phyloP scores from a whole-genome alignment of 2,888 invertebrate species.

The Encarsia formosa region DNA sequence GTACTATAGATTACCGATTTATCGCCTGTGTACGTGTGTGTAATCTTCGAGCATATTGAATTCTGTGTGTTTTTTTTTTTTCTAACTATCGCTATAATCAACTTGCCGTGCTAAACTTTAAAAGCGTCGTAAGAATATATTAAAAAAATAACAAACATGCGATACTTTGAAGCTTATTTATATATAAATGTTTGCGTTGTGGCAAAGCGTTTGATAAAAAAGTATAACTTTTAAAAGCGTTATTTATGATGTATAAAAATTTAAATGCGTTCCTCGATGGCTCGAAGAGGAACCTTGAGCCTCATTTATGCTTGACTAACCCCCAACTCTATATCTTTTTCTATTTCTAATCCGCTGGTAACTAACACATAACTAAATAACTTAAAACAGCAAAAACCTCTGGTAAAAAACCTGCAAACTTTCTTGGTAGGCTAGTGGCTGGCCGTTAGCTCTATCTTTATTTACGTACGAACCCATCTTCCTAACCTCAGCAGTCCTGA shows the following conservation, averaged over 20 bases:
- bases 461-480: not conserved
- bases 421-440: constrained; percentile 35
- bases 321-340: constrained; percentile 14
- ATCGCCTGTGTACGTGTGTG: constrained; percentile 37
- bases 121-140: constrained; percentile 1
- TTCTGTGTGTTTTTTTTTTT: constrained; percentile 32
- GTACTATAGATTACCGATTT: constrained; percentile 15
- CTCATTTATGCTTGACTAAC: constrained; percentile 33
- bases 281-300: constrained; percentile 14
- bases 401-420: constrained; percentile 29
- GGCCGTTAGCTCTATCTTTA: constrained; percentile 31
- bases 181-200: constrained; percentile 29
- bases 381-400: constrained; percentile 33
- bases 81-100: constrained; percentile 32
- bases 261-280: constrained; percentile 11
- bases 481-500: constrained; percentile 33
- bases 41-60: constrained; percentile 34
- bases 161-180: constrained; percentile 21
- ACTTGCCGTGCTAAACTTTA: constrained; percentile 29
- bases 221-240: constrained; percentile 6
- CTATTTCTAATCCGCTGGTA: constrained; percentile 35
- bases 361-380: constrained; percentile 38
- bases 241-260: constrained; percentile 9
- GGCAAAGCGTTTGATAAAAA: constrained; percentile 15
- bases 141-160: constrained; percentile 10